phyloP scores from a whole-genome alignment of 2,113 vertebrate species.

The Rafetus swinhoei region DNA sequence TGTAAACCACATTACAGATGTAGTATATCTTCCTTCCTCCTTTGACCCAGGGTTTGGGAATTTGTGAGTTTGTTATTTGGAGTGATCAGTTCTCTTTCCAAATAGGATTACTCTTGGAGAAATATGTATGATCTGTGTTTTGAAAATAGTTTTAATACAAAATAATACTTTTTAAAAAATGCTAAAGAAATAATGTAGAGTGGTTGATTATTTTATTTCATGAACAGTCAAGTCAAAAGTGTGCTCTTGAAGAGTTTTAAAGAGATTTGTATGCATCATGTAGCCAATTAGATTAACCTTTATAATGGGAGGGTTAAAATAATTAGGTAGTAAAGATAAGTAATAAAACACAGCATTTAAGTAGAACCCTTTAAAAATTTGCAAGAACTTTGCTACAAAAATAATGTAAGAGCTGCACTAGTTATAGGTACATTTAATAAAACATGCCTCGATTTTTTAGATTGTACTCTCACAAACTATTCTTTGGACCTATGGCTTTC shows the following conservation, averaged over 20 bases:
- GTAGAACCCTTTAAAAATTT: not conserved
- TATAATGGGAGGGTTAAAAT: not conserved
- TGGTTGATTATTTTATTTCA: too few relatives aligned
- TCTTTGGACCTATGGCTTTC: fast-evolving
- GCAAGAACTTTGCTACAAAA: not conserved
- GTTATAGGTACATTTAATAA: fast-evolving
- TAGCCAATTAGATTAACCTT: not conserved
- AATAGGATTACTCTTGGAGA: fast-evolving
- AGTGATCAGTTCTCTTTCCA: too few relatives aligned
- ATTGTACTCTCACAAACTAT: not conserved
- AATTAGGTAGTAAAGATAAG: not conserved
- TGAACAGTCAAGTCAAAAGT: too few relatives aligned
- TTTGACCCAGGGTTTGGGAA: not conserved
- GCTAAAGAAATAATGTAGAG: not conserved
- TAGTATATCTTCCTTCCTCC: not conserved
- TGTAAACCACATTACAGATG: not conserved
- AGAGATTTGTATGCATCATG: not conserved
- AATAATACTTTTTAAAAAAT: not conserved
- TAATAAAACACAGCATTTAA: not conserved
- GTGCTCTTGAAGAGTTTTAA: not conserved
- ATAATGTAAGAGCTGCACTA: fast-evolving
- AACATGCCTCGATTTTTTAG: fast-evolving
- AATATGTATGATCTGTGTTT: fast-evolving
- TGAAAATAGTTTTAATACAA: not conserved
- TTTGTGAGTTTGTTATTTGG: not conserved